Evolutionary conservation across 2,113 vertebrate genomes (phyloP).

Genomic region (Chunga burmeisteri): DNA sequence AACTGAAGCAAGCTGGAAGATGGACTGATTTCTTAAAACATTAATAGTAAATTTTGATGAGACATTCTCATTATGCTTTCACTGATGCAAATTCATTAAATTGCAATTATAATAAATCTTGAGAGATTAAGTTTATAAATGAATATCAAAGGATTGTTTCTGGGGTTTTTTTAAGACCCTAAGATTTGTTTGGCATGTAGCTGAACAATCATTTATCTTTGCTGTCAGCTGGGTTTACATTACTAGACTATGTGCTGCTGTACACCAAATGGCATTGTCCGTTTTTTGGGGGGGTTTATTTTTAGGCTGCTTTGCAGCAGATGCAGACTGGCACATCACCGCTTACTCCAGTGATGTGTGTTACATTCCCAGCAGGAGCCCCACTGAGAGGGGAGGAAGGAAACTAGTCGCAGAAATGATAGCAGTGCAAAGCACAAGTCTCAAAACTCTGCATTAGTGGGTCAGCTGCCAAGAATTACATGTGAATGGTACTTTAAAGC

Average conservation of each 20-base stretch:
- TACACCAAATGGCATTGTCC: conserved; percentile 27
- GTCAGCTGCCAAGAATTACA: neutral
- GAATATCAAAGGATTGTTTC: neutral
- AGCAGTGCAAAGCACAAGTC: neutral
- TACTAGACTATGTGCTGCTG: neutral
- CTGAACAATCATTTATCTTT: conserved; percentile 19
- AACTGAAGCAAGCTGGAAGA: neutral
- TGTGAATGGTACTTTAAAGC: neutral
- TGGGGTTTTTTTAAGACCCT: neutral
- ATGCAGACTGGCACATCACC: conserved; percentile 29
- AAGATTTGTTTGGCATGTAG: neutral
- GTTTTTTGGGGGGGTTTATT: conserved; percentile 8
- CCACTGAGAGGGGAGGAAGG: neutral
- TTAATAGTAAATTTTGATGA: neutral
- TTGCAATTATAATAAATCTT: neutral
- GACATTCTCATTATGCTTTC: neutral
- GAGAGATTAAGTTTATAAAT: neutral
- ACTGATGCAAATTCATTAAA: neutral
- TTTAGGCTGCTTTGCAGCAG: conserved; percentile 45
- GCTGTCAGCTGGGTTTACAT: conserved; percentile 14
- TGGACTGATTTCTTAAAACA: neutral
- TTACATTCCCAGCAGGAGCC: conserved; percentile 25
- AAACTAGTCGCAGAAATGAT: neutral
- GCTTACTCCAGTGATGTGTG: neutral
- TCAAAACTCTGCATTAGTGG: neutral